Conservation (phyloP, 2,113 vertebrate genomes). For the Carassius auratus region DNA sequence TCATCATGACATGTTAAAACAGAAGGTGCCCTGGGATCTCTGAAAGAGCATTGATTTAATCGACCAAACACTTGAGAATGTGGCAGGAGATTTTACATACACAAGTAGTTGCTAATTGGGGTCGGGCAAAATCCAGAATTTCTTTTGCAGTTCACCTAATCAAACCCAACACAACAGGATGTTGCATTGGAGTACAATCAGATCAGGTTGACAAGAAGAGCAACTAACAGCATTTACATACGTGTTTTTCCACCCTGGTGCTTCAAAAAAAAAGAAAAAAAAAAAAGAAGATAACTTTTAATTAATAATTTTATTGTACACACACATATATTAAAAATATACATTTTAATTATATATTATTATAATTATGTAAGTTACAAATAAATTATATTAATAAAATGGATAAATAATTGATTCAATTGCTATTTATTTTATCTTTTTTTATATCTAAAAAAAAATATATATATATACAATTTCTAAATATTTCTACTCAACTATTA, state of each 20-base stretch:
- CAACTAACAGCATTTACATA: not conserved
- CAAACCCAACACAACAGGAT: not conserved
- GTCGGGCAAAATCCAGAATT: not conserved
- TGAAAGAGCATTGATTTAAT: constrained; percentile 27
- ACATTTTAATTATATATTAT: too few species aligned
- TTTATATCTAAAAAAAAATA: too few species aligned
- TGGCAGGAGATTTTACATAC: constrained; percentile 23
- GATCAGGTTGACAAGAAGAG: not conserved
- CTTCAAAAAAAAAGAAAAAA: too few species aligned
- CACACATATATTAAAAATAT: too few species aligned
- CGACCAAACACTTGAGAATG: constrained; percentile 21
- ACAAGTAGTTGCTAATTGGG: not conserved
- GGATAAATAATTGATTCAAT: too few species aligned
- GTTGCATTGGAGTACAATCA: not conserved
- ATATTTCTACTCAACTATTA: too few species aligned
- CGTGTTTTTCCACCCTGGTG: not conserved
- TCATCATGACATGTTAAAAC: constrained; percentile 37
- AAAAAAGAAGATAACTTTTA: too few species aligned
- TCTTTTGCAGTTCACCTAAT: not conserved
- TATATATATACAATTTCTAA: too few species aligned
- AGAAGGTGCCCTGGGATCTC: not conserved
- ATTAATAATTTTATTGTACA: too few species aligned
- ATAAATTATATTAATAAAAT: too few species aligned
- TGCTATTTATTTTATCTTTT: too few species aligned
- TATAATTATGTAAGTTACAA: too few species aligned